Conservation (phyloP, 1,140 invertebrate species). For the Adoxophyes honmai region DNA sequence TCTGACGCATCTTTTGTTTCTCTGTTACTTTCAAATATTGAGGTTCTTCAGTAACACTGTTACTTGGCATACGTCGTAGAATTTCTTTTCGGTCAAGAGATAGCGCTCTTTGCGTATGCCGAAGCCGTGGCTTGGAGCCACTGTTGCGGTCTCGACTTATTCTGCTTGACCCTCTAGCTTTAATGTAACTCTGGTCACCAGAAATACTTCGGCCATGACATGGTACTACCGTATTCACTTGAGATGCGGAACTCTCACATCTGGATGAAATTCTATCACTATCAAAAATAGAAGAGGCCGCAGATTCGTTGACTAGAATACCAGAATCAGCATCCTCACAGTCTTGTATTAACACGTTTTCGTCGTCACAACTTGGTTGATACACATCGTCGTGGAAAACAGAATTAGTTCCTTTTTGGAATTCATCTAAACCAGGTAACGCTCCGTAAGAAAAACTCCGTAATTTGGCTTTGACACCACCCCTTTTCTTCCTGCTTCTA, state of each 20-base stretch:
- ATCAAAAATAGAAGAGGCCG: conserved; percentile 82
- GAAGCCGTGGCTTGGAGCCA: conserved; percentile 46
- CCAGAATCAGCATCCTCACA: conserved; percentile 86
- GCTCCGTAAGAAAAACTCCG: conserved; percentile 87
- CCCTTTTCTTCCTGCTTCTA: conserved; percentile 64
- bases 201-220: conserved; percentile 70
- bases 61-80: conserved; percentile 67
- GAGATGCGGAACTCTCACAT: conserved; percentile 78
- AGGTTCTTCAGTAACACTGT: conserved; percentile 55
- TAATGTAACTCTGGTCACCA: conserved; percentile 67
- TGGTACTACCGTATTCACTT: conserved; percentile 56
- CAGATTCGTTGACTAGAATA: conserved; percentile 85
- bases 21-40: conserved; percentile 67
- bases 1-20: conserved; percentile 67
- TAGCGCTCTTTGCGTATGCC: conserved; percentile 71
- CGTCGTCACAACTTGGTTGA: conserved; percentile 77
- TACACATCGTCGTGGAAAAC: conserved; percentile 77
- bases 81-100: conserved; percentile 77
- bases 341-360: conserved; percentile 78
- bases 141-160: conserved; percentile 61
- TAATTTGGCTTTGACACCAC: conserved; percentile 79
- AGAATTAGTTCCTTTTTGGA: conserved; percentile 81
- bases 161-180: conserved; percentile 51
- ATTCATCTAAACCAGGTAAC: conserved; percentile 84
- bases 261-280: conserved; percentile 78